Percentiles rank a stretch among this genome's conserved stretches.
Evolutionary conservation across 2,113 vertebrate species (phyloP).

Genomic region (Xiphophorus maculatus): DNA sequence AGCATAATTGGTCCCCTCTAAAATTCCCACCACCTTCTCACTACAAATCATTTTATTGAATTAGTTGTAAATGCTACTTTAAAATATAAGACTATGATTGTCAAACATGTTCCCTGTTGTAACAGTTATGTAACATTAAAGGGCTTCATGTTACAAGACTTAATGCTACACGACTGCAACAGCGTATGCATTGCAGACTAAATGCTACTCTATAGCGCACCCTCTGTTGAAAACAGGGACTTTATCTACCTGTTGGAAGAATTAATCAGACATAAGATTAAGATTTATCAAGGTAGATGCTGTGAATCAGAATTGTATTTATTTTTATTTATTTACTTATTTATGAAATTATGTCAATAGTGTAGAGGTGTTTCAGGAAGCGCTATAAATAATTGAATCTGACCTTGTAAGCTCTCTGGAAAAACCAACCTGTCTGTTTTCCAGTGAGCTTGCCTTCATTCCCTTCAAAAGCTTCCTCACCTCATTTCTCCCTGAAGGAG

Average conservation of each 20-base stretch:
- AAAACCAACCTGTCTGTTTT: constrained; percentile 17
- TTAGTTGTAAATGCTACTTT: neutral
- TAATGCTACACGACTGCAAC: too few relatives aligned
- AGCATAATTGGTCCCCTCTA: too few relatives aligned
- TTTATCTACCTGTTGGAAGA: too few relatives aligned
- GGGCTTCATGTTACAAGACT: neutral
- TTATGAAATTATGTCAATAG: neutral
- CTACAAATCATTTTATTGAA: neutral
- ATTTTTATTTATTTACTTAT: neutral
- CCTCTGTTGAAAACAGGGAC: too few relatives aligned
- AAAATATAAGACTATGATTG: neutral
- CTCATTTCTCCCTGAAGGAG: constrained; percentile 12
- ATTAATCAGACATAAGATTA: neutral
- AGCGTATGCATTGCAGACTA: too few relatives aligned
- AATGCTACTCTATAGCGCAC: too few relatives aligned
- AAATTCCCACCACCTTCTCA: neutral
- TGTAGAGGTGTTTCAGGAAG: constrained; percentile 15
- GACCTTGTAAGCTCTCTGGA: constrained; percentile 3
- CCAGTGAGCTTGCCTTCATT: neutral
- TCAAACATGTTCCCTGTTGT: neutral
- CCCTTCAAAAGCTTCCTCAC: constrained; percentile 20
- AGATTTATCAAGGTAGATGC: neutral
- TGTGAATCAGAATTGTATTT: neutral
- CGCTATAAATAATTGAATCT: constrained; percentile 44
- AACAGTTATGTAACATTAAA: neutral